A percentile compares a stretch with the other conserved stretches of the same genome.
phyloP scores from a whole-genome alignment of 1,140 invertebrate species.

The Pogonomyrmex californicus region DNA sequence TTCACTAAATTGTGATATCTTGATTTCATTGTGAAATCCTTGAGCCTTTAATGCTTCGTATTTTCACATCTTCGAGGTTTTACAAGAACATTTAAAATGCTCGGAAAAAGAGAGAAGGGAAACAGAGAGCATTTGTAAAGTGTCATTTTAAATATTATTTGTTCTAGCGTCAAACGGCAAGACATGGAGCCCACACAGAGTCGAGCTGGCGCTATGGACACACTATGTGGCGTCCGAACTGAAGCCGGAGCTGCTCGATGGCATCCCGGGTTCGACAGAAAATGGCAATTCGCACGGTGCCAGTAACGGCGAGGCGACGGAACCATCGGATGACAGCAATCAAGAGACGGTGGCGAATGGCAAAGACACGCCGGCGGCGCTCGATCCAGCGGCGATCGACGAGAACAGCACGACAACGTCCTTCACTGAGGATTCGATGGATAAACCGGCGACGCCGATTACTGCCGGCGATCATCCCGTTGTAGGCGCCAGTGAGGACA shows the following conservation, averaged over 20 bases:
- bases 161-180: conserved; percentile 87
- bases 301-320: conserved; percentile 85
- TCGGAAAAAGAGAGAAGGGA: neutral
- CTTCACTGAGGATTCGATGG: conserved; percentile 91
- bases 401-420: conserved; percentile 89
- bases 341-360: conserved; percentile 84
- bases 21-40: neutral
- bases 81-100: neutral
- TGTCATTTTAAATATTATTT: conserved; percentile 4
- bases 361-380: conserved; percentile 74
- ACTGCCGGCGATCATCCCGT: conserved; percentile 69
- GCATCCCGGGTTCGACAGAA: conserved; percentile 89
- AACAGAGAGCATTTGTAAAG: neutral
- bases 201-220: conserved; percentile 96
- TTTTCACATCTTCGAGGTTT: neutral
- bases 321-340: conserved; percentile 87
- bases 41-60: neutral
- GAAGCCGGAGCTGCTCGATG: conserved; percentile 93
- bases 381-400: conserved; percentile 84
- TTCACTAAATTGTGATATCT: neutral
- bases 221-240: conserved; percentile 95
- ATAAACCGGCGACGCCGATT: conserved; percentile 87
- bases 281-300: conserved; percentile 87
- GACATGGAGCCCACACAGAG: conserved; percentile 94
- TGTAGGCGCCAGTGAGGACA: conserved; percentile 82